These are phyloP conservation scores for Hydropotes inermis DNA, from an alignment of 2,113 vertebrate species.

Conservation along the genomic window DNA sequence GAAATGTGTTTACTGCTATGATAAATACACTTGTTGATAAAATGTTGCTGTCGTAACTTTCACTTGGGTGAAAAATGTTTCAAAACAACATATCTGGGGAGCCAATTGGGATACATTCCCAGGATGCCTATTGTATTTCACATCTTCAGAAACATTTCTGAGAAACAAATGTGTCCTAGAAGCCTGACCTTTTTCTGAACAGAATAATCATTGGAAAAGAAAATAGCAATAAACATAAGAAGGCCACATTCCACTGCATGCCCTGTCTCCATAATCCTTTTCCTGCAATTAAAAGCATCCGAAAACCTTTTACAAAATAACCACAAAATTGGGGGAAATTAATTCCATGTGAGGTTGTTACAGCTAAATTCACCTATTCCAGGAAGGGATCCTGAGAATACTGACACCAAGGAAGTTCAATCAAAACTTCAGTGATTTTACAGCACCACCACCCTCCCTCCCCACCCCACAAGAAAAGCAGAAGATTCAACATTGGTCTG, in stretches of 20 bases:
- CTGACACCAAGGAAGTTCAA: background rate
- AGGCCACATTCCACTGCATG: background rate
- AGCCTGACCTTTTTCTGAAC: background rate
- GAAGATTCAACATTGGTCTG: background rate
- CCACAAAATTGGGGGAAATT: background rate
- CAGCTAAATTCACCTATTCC: background rate
- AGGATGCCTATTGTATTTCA: background rate
- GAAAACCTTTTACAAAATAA: background rate
- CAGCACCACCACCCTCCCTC: accelerated
- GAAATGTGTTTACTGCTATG: background rate
- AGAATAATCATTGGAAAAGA: background rate
- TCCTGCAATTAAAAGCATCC: background rate
- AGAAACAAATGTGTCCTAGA: constrained; percentile 8
- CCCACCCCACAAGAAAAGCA: background rate
- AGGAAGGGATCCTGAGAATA: background rate
- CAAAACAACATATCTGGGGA: background rate
- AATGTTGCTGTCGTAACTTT: background rate
- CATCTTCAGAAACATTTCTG: background rate
- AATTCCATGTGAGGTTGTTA: background rate
- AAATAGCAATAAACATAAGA: background rate
- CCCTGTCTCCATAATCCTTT: background rate
- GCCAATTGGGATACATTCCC: background rate
- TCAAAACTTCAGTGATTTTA: background rate
- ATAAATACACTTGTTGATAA: background rate
- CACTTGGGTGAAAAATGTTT: constrained; percentile 29